Conservation (phyloP, 30 jellyfish, hydroid and myxozoan genomes). For the Aurelia aurita complex sp. Pacific region DNA sequence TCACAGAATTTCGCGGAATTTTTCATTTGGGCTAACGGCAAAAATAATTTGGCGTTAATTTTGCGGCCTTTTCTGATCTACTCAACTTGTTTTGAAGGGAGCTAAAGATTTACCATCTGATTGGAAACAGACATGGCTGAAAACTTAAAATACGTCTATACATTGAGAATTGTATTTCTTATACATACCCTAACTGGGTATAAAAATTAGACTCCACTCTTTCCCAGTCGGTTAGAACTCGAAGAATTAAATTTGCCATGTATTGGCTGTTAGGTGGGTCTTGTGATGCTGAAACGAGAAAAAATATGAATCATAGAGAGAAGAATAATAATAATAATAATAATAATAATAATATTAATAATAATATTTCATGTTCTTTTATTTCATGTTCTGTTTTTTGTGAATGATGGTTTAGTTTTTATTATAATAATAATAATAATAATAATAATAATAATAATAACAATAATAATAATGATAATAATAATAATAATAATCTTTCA, state of each 20-base stretch:
- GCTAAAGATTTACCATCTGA: too few relatives aligned
- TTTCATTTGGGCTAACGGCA: too few relatives aligned
- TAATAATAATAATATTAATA: not conserved
- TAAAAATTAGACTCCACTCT: conserved; percentile 32
- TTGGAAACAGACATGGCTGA: too few relatives aligned
- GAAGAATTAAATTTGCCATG: conserved; percentile 21
- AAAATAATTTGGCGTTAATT: too few relatives aligned
- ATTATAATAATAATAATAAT: not conserved
- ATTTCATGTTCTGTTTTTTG: too few relatives aligned
- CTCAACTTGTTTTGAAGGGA: too few relatives aligned
- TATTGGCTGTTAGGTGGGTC: conserved; percentile 31
- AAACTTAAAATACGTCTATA: too few relatives aligned
- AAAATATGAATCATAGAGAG: not conserved
- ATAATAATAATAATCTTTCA: not conserved
- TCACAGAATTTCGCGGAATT: too few relatives aligned
- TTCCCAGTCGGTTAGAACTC: conserved; percentile 49
- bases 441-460: not conserved
- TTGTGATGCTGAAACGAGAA: not conserved
- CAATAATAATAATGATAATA: not conserved
- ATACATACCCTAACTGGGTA: conserved; percentile 48
- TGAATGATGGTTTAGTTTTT: too few relatives aligned
- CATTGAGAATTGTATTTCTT: not conserved
- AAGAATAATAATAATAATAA: not conserved
- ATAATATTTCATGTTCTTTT: too few relatives aligned
- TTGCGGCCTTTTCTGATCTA: too few relatives aligned